Percentiles rank a stretch among this genome's conserved stretches.
Evolutionary conservation across 1,140 invertebrate species (phyloP).

Genomic region (Caenorhabditis briggsae): DNA sequence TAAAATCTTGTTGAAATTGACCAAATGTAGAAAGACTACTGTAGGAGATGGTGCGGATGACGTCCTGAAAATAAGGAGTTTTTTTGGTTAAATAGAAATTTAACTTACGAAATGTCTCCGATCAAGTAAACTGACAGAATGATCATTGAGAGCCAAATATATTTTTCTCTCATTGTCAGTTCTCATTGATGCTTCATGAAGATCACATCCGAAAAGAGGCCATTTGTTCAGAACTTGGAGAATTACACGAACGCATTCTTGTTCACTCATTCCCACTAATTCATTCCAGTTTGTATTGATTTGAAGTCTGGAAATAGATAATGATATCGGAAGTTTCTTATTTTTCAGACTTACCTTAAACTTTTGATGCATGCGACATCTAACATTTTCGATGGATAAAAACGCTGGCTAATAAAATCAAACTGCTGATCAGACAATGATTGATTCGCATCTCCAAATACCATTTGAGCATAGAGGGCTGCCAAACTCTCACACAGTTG

Average conservation of each 20-base stretch:
- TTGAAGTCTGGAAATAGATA: conserved; percentile 28
- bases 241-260: conserved; percentile 70
- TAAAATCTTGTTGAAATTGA: conserved; percentile 71
- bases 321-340: background rate
- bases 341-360: conserved; percentile 14
- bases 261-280: conserved; percentile 65
- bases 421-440: conserved; percentile 67
- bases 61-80: conserved; percentile 64
- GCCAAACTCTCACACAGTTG: conserved; percentile 72
- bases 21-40: conserved; percentile 71
- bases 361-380: conserved; percentile 68
- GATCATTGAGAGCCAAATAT: conserved; percentile 65
- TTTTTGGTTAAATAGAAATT: conserved; percentile 80
- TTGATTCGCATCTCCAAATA: conserved; percentile 65
- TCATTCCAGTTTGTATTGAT: conserved; percentile 67
- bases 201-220: conserved; percentile 70
- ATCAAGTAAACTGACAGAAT: conserved; percentile 39
- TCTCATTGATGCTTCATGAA: conserved; percentile 68
- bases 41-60: conserved; percentile 69
- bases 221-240: conserved; percentile 69
- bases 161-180: conserved; percentile 65
- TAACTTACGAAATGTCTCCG: conserved; percentile 25
- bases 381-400: conserved; percentile 70
- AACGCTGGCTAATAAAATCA: conserved; percentile 57
- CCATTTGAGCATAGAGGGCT: conserved; percentile 72